Base-by-base conservation (phyloP, 2,888 invertebrate genomes). In the Flabesymbios commensalis region DNA sequence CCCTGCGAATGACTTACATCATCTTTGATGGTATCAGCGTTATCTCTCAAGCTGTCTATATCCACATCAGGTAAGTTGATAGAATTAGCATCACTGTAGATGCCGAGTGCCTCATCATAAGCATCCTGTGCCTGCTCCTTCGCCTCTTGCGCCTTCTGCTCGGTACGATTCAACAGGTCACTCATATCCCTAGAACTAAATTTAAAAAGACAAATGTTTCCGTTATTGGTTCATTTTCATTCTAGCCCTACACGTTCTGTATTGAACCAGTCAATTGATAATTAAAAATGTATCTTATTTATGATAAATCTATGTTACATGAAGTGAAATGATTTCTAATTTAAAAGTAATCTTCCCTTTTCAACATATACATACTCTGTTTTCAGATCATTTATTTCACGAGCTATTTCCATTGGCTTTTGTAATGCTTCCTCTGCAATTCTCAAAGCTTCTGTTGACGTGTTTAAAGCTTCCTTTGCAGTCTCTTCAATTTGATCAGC, bases 391-490 rank as follows among this genome's bases (percentile, higher is more conserved):
- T 74, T 75, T 33, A 85, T 83, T 52, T 84, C 82, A 22, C 72
- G 66, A n/a, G 76, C 61, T 1, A 75, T 74, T 29, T 73, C 65
- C 3, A 61, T 67, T 1, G 80, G 79, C 68, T 74, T 75, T 31
- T 61, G 67, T 24, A 78, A 56, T 0, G 75, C 73, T 52, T 90
- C 90, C 74, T 90, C 90, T 0, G 92, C 93, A 49, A 92, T 84
- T 68, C 89, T 88, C 72, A 91, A 90, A 0, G 94, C 94, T 68
- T 89, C 88, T 5, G 87, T 85, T 0, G 95, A 93, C 0, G 90
- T 90, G 74, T 93, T 92, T 68, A 89, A 88, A 0, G 94, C 93
- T 72, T 90, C 88, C 69, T 90, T 88, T 0, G 93, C 92, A 48
- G 90, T 87, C 45, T 87, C 86, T 67, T 88, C 87, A 68, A 94